phyloP scores from a whole-genome alignment of 2,113 vertebrate species.

The Cynoglossus semilaevis region DNA sequence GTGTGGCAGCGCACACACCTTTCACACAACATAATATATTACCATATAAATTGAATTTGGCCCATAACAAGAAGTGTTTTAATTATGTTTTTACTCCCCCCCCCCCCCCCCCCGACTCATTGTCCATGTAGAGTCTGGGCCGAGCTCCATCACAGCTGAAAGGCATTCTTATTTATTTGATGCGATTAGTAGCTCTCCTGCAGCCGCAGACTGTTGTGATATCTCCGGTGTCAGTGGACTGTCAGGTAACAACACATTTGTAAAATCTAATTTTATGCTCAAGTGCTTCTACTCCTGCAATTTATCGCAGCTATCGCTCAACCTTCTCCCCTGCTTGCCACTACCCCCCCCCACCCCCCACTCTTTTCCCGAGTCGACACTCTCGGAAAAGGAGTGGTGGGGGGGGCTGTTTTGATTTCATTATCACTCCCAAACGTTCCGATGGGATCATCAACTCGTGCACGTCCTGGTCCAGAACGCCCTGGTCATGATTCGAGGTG shows the following conservation, averaged over 20 bases:
- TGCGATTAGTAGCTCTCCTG: conserved; percentile 76
- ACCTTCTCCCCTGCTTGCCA: conserved; percentile 37
- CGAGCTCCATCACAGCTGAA: conserved; percentile 51
- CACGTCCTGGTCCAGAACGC: conserved; percentile 57
- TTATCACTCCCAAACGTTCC: conserved; percentile 79
- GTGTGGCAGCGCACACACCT: conserved; percentile 5
- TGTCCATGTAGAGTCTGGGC: conserved; percentile 50
- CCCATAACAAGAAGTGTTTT: conserved; percentile 63
- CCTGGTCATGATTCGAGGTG: conserved; percentile 60
- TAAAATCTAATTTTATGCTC: conserved; percentile 88
- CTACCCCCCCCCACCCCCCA: conserved; percentile 43
- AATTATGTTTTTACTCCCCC: conserved; percentile 67
- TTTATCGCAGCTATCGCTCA: conserved; percentile 75
- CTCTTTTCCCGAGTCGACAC: conserved; percentile 62
- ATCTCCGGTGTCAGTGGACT: conserved; percentile 77
- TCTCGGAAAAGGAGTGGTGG: no score
- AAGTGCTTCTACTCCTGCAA: conserved; percentile 79
- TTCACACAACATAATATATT: conserved; percentile 51
- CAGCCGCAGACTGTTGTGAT: conserved; percentile 72
- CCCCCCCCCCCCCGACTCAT: conserved; percentile 20
- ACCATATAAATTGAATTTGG: conserved; percentile 72
- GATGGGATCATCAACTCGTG: conserved; percentile 67
- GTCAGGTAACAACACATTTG: conserved; percentile 84
- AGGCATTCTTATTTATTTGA: conserved; percentile 74
- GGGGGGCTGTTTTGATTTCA: conserved; percentile 75